Evolutionary conservation across 1,140 invertebrate species (phyloP).

Genomic region (Drosophila mojavensis): DNA sequence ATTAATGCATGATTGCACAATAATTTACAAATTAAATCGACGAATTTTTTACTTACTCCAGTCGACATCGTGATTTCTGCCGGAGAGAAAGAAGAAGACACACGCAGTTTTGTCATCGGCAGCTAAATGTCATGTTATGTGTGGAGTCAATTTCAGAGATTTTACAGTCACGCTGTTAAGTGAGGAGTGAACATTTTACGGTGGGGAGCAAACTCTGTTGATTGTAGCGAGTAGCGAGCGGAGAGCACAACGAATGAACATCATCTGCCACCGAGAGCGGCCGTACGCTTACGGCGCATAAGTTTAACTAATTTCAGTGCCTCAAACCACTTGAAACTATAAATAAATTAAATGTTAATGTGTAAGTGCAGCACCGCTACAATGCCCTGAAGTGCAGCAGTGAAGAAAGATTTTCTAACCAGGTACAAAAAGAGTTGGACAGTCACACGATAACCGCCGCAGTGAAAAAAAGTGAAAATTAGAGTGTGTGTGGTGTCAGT

Average conservation of each 20-base stretch:
- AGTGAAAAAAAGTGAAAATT: constrained; percentile 76
- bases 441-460: constrained; percentile 20
- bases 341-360: constrained; percentile 29
- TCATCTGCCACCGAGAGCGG: constrained; percentile 29
- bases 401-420: constrained; percentile 17
- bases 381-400: constrained; percentile 14
- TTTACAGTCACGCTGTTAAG: neutral
- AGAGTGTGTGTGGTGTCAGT: constrained; percentile 37
- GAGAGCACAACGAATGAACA: constrained; percentile 5
- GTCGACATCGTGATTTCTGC: constrained; percentile 83
- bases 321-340: constrained; percentile 27
- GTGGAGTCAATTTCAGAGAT: constrained; percentile 5
- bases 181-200: neutral
- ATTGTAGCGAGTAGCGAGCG: constrained; percentile 2
- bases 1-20: constrained; percentile 49
- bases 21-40: constrained; percentile 64
- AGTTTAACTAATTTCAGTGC: constrained; percentile 42
- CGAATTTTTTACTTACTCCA: constrained; percentile 75
- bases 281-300: constrained; percentile 44
- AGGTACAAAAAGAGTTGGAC: constrained; percentile 15
- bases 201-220: neutral
- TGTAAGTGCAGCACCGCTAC: constrained; percentile 29
- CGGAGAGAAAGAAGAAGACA: constrained; percentile 57
- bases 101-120: constrained; percentile 14
- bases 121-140: neutral